These are phyloP conservation scores for Aphelenchoides avenae DNA, from an alignment of 1,140 invertebrate species.

Conservation along the genomic window DNA sequence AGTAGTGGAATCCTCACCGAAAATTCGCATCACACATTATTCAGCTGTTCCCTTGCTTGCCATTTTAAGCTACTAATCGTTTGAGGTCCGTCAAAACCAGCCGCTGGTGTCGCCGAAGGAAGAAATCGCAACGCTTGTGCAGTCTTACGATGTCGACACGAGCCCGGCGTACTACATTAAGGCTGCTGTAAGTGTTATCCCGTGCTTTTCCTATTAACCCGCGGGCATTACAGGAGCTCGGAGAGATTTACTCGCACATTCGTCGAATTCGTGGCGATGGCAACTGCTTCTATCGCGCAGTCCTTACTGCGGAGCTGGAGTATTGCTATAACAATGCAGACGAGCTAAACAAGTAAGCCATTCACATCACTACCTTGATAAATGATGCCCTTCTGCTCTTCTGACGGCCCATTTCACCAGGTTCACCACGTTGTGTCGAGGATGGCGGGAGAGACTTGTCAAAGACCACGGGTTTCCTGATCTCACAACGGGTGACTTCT, in stretches of 20 bases:
- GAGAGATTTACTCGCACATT: conserved; percentile 21
- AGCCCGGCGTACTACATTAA: conserved; percentile 11
- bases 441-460: conserved; percentile 28
- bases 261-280: conserved; percentile 31
- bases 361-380: conserved; percentile 5
- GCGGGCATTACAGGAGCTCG: conserved; percentile 35
- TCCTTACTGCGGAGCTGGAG: conserved; percentile 23
- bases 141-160: conserved; percentile 22
- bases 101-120: conserved; percentile 38
- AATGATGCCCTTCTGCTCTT: conserved; percentile 1
- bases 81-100: conserved; percentile 45
- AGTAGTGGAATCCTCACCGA: too few relatives aligned
- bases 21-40: too few relatives aligned
- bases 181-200: conserved; percentile 16
- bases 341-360: conserved; percentile 20
- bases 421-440: conserved; percentile 30
- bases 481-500: conserved; percentile 49
- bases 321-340: conserved; percentile 3
- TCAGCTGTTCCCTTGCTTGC: too few relatives aligned
- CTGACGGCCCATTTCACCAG: conserved; percentile 21
- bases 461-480: conserved; percentile 49
- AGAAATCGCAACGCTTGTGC: conserved; percentile 22
- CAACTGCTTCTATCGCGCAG: conserved; percentile 37
- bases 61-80: too few relatives aligned
- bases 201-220: background rate